Base-by-base conservation (phyloP, 53 echinoderm and acorn worm species). In the Apostichopus leukothele region DNA sequence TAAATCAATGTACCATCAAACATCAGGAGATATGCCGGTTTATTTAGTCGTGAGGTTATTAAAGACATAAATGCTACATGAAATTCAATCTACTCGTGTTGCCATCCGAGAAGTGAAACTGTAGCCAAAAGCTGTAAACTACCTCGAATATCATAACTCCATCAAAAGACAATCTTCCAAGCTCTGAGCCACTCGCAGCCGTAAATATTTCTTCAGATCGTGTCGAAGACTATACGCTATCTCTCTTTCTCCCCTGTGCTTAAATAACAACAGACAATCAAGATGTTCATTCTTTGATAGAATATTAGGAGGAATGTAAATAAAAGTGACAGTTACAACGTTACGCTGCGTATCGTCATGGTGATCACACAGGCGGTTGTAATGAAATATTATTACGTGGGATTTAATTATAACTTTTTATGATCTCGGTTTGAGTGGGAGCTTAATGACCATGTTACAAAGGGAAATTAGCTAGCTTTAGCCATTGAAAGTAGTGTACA, bases 261-360 rank as follows among this genome's bases (percentile, higher is more conserved):
- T 13, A 63, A 63, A 63, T 11, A 63, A 63, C 16, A 13, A 11
- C 11, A 63, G 63, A 16, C 12, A 9, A 16, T 63, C 63, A 75
- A 75, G 79, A 51, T 53, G 13, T 9, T 79, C 54, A 12, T 19
- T 52, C 4, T 79, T 51, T 52, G 19, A 51, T 79, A 52, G 16
- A 79, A 79, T 18, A 14, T 79, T 51, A 39, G 52, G 4, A 19
- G 0, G 8, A 53, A 13, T 53, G 53, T 79, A 79, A 79, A 79
- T 53, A 79, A 51, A 10, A 79, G 54, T 79, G 79, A 79, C 79
- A 79, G 53, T 53, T 79, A 79, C 50, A 63, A 63, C 12, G 16
- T 63, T 63, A 63, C 16, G 4, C 63, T 7, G 63, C 12, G 63
- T 13, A 63, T 63, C 12, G 16, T 63, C 63, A 16, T 63, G 63